Percentiles rank a stretch among this genome's conserved stretches.
phyloP scores from a whole-genome alignment of 1,140 invertebrate species.

The Drosophila sp. region DNA sequence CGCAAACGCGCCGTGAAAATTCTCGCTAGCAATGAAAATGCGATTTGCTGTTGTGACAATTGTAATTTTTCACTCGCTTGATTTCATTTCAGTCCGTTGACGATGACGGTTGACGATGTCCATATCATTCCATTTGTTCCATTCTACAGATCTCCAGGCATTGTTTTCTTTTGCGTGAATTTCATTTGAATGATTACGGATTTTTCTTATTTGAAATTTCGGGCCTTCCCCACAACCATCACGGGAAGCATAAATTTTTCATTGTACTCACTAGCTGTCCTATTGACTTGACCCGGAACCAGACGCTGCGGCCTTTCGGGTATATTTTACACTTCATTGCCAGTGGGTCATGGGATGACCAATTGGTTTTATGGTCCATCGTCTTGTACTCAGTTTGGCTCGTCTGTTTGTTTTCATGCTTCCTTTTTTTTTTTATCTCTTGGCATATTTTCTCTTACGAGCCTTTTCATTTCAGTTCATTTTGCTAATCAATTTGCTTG shows the following conservation, averaged over 20 bases:
- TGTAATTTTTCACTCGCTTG: conserved; percentile 82
- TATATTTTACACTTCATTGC: conserved; percentile 75
- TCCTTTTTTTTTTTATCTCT: conserved; percentile 47
- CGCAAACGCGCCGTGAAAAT: conserved; percentile 75
- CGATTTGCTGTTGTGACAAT: conserved; percentile 82
- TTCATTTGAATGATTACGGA: conserved; percentile 75
- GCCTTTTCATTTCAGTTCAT: conserved; percentile 71
- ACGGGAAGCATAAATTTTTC: conserved; percentile 71
- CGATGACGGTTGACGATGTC: not conserved
- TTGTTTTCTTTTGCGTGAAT: conserved; percentile 47
- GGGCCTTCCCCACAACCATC: conserved; percentile 34
- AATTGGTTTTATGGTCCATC: conserved; percentile 68
- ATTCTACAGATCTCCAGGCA: conserved; percentile 14
- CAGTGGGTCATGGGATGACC: conserved; percentile 58
- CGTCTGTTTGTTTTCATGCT: conserved; percentile 26
- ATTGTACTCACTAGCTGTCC: conserved; percentile 36
- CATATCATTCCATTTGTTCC: not conserved
- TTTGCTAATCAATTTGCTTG: conserved; percentile 72
- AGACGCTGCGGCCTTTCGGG: conserved; percentile 47
- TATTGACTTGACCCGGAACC: conserved; percentile 37
- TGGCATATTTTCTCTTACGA: conserved; percentile 69
- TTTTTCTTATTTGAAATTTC: conserved; percentile 32
- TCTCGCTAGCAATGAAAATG: conserved; percentile 70
- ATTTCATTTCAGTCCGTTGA: conserved; percentile 36
- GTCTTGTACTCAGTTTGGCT: conserved; percentile 8